Conservation (phyloP, 1,140 invertebrate genomes). For the Venustaconcha ellipsiformis region DNA sequence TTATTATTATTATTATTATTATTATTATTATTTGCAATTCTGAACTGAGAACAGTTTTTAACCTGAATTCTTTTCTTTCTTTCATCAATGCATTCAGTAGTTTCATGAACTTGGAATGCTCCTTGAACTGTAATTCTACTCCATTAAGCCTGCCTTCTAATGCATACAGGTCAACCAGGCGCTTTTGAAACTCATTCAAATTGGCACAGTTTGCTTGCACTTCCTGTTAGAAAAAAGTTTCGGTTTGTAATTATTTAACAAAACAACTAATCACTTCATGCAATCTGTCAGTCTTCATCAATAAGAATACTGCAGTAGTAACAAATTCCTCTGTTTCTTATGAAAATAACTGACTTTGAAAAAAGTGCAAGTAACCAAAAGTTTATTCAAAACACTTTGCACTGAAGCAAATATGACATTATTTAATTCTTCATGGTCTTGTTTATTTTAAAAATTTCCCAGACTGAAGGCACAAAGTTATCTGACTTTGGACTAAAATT, state of each 20-base stretch:
- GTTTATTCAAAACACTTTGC: conserved; percentile 63
- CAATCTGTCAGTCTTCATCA: neutral
- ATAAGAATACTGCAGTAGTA: neutral
- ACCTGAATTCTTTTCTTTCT: conserved; percentile 74
- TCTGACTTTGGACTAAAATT: no score
- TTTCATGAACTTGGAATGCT: conserved; percentile 58
- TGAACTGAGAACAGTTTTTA: neutral
- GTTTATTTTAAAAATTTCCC: no score
- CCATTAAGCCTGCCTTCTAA: conserved; percentile 86
- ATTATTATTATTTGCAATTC: no score
- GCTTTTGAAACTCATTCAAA: conserved; percentile 77
- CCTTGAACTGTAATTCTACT: conserved; percentile 71
- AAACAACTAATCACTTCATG: neutral
- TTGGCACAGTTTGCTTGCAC: conserved; percentile 69
- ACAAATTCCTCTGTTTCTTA: conserved; percentile 38
- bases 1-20: no score
- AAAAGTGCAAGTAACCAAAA: conserved; percentile 70
- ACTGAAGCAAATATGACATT: conserved; percentile 64
- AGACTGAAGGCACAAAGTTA: no score
- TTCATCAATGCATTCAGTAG: conserved; percentile 69
- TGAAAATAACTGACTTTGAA: conserved; percentile 19
- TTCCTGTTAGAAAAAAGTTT: conserved; percentile 63
- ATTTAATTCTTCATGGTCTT: conserved; percentile 73
- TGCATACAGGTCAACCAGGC: conserved; percentile 82
- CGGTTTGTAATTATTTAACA: neutral